A percentile compares a stretch with the other conserved stretches of the same genome.
phyloP scores from a whole-genome alignment of 1,140 invertebrate species.

The Drosophila punjabiensis region DNA sequence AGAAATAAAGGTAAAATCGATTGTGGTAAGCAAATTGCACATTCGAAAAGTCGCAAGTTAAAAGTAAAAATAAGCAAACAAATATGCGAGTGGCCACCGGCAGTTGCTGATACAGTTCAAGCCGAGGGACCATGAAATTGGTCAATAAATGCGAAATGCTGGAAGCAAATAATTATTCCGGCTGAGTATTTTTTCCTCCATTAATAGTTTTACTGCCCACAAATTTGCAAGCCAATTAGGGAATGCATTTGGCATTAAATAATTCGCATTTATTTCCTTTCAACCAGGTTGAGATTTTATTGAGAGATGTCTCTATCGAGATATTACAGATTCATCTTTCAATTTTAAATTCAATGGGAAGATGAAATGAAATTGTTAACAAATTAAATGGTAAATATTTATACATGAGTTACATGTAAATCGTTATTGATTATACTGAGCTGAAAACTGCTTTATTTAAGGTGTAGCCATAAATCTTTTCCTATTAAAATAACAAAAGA shows the following conservation, averaged over 20 bases:
- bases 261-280: constrained; percentile 1
- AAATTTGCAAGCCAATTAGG: constrained; percentile 17
- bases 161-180: constrained; percentile 13
- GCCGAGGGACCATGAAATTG: constrained; percentile 46
- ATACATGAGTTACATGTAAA: not conserved
- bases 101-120: constrained; percentile 28
- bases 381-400: not conserved
- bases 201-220: constrained; percentile 7
- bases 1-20: constrained; percentile 30
- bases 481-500: constrained; percentile 54
- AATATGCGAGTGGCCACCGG: constrained; percentile 39
- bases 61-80: constrained; percentile 54
- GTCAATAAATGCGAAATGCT: constrained; percentile 33
- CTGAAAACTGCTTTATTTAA: not conserved
- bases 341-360: not conserved
- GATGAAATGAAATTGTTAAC: not conserved
- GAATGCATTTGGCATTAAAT: constrained; percentile 18
- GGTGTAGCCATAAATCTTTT: not conserved
- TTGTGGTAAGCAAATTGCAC: constrained; percentile 65
- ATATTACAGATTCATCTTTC: not conserved
- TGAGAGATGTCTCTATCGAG: not conserved
- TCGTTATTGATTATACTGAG: not conserved
- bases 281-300: not conserved
- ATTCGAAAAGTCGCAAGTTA: constrained; percentile 45
- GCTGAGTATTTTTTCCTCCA: not conserved